These are phyloP conservation scores for Macrophya alboannulata DNA, from an alignment of 2,888 invertebrate species.

Conservation along the genomic window DNA sequence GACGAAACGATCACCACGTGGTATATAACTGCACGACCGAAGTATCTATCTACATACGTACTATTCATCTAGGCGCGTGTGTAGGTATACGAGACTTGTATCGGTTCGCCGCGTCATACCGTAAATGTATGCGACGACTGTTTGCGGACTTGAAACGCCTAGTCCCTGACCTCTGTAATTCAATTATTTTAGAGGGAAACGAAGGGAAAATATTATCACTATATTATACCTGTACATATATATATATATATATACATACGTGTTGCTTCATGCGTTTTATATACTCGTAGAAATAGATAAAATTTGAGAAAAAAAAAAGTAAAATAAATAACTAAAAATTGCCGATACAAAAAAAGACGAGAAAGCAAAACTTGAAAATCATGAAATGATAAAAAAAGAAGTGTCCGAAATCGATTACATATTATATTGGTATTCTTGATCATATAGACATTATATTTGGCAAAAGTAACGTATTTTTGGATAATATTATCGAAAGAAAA, in stretches of 20 bases:
- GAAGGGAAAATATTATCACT: slow-evolving; percentile 2
- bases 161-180: slow-evolving; percentile 1
- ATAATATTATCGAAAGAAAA: neutral
- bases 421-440: neutral
- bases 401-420: neutral
- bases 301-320: neutral
- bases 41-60: neutral
- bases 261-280: neutral
- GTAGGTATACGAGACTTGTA: neutral
- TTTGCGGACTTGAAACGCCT: slow-evolving; percentile 7
- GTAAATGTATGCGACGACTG: neutral
- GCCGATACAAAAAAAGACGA: no score
- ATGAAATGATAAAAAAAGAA: neutral
- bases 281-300: no score
- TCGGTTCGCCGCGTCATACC: slow-evolving; percentile 9
- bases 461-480: neutral
- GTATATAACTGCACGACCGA: slow-evolving; percentile 4
- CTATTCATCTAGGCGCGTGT: no score
- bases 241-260: neutral
- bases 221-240: no score
- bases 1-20: slow-evolving; percentile 12
- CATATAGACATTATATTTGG: neutral
- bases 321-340: no score
- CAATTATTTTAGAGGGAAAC: neutral
- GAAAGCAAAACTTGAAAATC: neutral